Percentiles rank a stretch among this genome's conserved stretches.
phyloP scores from a whole-genome alignment of 2,113 vertebrate species.

The Strix aluco region DNA sequence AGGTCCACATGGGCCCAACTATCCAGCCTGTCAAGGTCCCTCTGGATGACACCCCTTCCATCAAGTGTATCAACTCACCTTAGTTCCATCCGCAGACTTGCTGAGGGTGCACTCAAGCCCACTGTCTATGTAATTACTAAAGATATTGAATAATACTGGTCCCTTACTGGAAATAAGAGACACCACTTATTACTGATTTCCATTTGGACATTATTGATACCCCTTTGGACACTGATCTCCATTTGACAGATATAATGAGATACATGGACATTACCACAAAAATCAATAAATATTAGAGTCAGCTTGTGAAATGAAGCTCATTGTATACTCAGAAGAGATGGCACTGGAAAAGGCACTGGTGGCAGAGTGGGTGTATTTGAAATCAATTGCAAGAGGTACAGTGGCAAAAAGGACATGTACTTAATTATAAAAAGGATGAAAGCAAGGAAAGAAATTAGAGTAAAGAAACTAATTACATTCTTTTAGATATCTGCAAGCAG shows the following conservation, averaged over 20 bases:
- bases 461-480: not conserved
- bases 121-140: not conserved
- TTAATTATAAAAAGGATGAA: not conserved
- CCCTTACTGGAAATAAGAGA: not conserved
- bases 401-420: not conserved
- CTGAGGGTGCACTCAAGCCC: not conserved
- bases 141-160: not conserved
- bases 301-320: not conserved
- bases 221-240: not conserved
- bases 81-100: not conserved
- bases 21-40: not conserved
- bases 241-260: not conserved
- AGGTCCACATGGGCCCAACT: not conserved
- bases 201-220: too few species aligned
- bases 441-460: not conserved
- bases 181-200: not conserved
- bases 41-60: not conserved
- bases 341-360: not conserved
- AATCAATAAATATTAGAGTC: not conserved
- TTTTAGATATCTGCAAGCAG: not conserved
- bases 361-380: not conserved
- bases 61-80: not conserved
- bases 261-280: not conserved
- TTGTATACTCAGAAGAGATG: not conserved
- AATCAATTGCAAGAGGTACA: not conserved